Evolutionary conservation across 1,140 invertebrate species (phyloP), one percentile per base, ranked within the genome.

Genomic region (Calephelis virginiensis): DNA sequence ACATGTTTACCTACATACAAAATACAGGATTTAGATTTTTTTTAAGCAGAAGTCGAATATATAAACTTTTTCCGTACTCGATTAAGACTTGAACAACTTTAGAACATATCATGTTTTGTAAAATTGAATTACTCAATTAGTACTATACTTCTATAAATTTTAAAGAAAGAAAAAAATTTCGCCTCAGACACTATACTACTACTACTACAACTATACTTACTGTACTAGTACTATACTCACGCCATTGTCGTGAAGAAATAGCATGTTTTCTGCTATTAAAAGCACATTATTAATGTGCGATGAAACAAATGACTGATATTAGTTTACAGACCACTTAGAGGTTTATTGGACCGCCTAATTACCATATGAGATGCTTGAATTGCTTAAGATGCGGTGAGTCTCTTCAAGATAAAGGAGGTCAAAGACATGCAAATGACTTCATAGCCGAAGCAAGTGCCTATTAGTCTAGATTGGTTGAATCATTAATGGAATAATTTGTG

Each of bases 391-490:
- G 50, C 50, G 50, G 50, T 56, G 17, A 56, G 17, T 53, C 53
- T 56, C 53, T 28, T 46, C 37, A 46, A 63, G 46, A 61, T 62
- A 63, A 60, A 69, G 43, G 70, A 61, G 75, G 78, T 83, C 77
- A 81, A 75, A 78, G 72, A 74, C 74, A 81, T 78, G 75, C 76
- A 78, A 84, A 80, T 78, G 72, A 75, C 73, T 81, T 80, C 73
- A 83, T 85, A 77, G 77, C 63, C 64, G 53, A 72, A 65, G 67
- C 50, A 48, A 48, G 17, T 63, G 47, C 61, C 72, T 79, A 78
- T 76, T 79, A 83, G 76, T 78, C 77, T 79, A 81, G 69, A 82
- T 79, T 82, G 81, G 74, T 73, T 69, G 73, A 83, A 81, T 80
- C 83, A 78, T 63, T 75, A 53, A 66, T 75, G 74, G 69, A 76